Evolutionary conservation across 2,797 vertebrate species (phyloP).

Genomic region (Sebastes baramenuke): DNA sequence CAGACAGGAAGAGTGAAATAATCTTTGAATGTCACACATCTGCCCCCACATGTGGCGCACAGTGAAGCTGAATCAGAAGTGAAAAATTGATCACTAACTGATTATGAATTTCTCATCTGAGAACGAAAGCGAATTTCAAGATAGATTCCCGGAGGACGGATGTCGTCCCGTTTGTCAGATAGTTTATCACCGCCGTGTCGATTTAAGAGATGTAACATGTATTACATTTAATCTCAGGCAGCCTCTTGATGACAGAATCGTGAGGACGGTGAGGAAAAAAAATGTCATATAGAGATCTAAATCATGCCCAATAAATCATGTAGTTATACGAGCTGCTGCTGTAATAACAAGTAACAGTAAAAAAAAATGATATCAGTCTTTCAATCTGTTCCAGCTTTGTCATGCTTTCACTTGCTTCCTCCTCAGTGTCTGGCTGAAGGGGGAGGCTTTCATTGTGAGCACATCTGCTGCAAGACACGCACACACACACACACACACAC

Average conservation of each 20-base stretch:
- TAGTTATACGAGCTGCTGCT: conserved; percentile 8
- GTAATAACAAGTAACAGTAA: conserved; percentile 14
- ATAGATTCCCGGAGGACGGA: conserved; percentile 6
- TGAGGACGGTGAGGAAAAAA: background rate
- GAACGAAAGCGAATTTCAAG: background rate
- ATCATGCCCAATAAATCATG: background rate
- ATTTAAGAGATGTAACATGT: background rate
- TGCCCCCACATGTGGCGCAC: conserved; percentile 29
- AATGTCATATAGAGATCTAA: background rate
- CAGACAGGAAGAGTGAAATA: conserved; percentile 32
- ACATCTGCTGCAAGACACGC: conserved; percentile 57
- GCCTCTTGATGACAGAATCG: background rate
- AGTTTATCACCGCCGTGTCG: background rate
- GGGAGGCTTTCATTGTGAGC: conserved; percentile 38
- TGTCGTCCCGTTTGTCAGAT: background rate
- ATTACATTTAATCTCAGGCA: background rate
- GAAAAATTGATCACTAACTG: background rate
- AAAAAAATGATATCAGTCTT: conserved; percentile 10
- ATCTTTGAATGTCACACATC: conserved; percentile 49
- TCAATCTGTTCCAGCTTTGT: conserved; percentile 52
- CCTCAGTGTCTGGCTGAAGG: conserved; percentile 36
- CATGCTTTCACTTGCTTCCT: conserved; percentile 71
- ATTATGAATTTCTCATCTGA: background rate
- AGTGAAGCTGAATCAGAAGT: background rate
- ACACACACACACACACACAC: conserved; percentile 5